phyloP scores from a whole-genome alignment of 2,797 vertebrate genomes.

The Esox masquinongy region DNA sequence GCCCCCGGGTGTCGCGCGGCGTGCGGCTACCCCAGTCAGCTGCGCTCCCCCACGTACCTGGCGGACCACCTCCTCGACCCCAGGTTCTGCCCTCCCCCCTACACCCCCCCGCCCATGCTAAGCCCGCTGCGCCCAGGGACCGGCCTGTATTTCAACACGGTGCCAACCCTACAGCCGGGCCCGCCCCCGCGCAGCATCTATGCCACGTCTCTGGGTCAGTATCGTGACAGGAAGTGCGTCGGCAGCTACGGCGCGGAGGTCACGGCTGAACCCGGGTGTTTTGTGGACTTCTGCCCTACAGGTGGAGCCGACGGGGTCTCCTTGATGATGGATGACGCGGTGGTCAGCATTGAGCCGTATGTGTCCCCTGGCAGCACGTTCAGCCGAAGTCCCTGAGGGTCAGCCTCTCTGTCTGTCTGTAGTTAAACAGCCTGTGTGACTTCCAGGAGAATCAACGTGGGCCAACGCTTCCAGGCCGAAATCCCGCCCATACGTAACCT shows the following conservation, averaged over 20 bases:
- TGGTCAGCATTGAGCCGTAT: slow-evolving; percentile 74
- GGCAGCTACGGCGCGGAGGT: background rate
- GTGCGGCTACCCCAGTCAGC: slow-evolving; percentile 65
- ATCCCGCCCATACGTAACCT: slow-evolving; percentile 65
- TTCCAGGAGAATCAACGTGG: slow-evolving; percentile 77
- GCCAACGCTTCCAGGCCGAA: slow-evolving; percentile 75
- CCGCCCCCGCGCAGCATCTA: slow-evolving; percentile 31
- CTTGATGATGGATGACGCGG: slow-evolving; percentile 65
- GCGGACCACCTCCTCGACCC: slow-evolving; percentile 64
- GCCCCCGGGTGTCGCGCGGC: background rate
- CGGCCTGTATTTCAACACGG: slow-evolving; percentile 71
- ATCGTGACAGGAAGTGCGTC: background rate
- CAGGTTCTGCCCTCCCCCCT: slow-evolving; percentile 62
- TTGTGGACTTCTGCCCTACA: slow-evolving; percentile 10
- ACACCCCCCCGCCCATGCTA: slow-evolving; percentile 78
- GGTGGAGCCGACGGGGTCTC: slow-evolving; percentile 49
- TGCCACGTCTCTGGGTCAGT: slow-evolving; percentile 37
- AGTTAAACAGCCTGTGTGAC: background rate
- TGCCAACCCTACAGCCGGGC: slow-evolving; percentile 46
- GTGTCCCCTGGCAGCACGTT: slow-evolving; percentile 33
- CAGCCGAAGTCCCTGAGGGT: background rate
- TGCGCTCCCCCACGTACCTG: slow-evolving; percentile 67
- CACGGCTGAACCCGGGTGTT: background rate
- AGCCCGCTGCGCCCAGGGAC: slow-evolving; percentile 73
- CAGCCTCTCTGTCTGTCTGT: too few relatives aligned